phyloP scores from a whole-genome alignment of 2,113 vertebrate genomes.

The Petrocephalus microphthalmus region DNA sequence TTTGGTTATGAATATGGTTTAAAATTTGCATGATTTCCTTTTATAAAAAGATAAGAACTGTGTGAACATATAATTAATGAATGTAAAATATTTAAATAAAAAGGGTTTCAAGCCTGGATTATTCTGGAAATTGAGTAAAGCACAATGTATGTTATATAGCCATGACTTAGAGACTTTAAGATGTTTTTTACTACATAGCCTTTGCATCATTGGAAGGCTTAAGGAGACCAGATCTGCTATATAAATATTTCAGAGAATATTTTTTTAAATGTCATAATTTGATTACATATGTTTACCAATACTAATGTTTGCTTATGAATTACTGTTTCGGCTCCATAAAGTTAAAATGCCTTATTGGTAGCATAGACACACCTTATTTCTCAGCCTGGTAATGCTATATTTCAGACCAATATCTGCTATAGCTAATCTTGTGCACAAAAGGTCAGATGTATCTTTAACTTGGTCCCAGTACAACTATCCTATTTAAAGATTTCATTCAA shows the following conservation, averaged over 20 bases:
- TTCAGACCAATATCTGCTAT: neutral
- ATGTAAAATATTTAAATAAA: constrained; percentile 4
- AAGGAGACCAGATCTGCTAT: neutral
- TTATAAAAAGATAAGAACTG: constrained; percentile 5
- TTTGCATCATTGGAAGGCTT: neutral
- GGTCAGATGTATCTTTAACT: neutral
- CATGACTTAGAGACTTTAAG: neutral
- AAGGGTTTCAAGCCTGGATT: neutral
- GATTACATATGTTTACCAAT: no score
- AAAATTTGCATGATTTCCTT: neutral
- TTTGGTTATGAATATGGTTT: neutral
- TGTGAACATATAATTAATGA: constrained; percentile 7
- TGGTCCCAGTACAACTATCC: neutral
- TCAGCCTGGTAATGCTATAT: neutral
- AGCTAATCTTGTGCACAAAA: neutral
- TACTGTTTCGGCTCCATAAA: neutral
- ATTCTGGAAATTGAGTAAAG: neutral
- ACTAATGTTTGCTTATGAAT: neutral
- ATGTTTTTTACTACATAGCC: neutral
- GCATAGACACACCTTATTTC: neutral
- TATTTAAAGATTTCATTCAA: constrained; percentile 7
- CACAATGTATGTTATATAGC: neutral
- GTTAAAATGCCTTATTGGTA: neutral
- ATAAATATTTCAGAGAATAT: neutral
- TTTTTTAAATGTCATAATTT: neutral